A percentile compares a stretch with the other conserved stretches of the same genome.
Conservation (phyloP, 2,888 invertebrate species). For the Leucophenga maculata region DNA sequence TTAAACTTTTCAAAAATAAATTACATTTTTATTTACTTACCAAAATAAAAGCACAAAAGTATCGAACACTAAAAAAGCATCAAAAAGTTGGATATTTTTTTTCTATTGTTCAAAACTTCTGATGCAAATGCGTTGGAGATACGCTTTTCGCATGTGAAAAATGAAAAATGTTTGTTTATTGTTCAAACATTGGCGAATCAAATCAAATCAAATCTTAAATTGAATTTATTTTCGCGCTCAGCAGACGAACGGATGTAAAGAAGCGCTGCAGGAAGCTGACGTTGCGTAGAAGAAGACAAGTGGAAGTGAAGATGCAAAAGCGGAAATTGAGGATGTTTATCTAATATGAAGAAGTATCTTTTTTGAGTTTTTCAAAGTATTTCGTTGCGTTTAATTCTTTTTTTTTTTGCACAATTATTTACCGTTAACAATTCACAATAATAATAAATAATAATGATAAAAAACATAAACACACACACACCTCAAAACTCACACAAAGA, state of each 20-base stretch:
- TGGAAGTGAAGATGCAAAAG: neutral
- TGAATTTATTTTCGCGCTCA: neutral
- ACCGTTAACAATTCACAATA: neutral
- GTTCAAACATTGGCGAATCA: constrained; percentile 10
- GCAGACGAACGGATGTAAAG: neutral
- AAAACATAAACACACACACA: neutral
- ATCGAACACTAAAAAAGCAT: neutral
- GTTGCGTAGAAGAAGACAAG: neutral
- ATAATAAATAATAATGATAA: no score
- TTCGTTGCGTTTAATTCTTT: constrained; percentile 4
- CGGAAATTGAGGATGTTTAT: constrained; percentile 6
- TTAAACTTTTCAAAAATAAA: neutral
- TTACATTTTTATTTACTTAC: constrained; percentile 11
- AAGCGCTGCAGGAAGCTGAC: neutral
- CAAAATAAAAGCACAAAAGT: neutral
- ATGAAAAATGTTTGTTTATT: neutral
- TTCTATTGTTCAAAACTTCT: no score
- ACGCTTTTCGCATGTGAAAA: neutral
- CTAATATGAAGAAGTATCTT: neutral
- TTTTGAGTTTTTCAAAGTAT: neutral
- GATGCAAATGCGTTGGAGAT: neutral
- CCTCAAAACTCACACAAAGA: neutral
- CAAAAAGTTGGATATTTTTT: neutral
- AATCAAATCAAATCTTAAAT: constrained; percentile 7
- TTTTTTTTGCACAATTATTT: neutral